phyloP scores from a whole-genome alignment of 2,888 invertebrate species.

The Phyllotreta cruciferae region DNA sequence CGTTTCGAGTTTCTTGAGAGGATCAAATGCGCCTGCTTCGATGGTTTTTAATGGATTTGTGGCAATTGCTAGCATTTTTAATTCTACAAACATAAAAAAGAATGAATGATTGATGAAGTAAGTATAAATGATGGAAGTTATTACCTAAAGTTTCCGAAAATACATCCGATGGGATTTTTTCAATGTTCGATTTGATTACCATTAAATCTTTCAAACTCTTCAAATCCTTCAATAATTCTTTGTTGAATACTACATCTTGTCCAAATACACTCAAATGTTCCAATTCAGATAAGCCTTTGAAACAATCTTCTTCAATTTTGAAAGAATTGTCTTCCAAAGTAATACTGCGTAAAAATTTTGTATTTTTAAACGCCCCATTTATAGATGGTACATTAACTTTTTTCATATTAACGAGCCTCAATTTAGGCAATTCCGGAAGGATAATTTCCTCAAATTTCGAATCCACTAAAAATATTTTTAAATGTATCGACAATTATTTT shows the following conservation, averaged over 20 bases:
- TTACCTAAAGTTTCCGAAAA: constrained; percentile 10
- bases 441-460: constrained; percentile 5
- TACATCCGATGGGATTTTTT: not conserved
- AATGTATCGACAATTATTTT: not conserved
- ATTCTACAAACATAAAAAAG: constrained; percentile 10
- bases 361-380: constrained; percentile 11
- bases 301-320: constrained; percentile 4
- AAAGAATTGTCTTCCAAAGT: not conserved
- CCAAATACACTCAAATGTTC: not conserved
- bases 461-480: constrained; percentile 1
- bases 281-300: constrained; percentile 1
- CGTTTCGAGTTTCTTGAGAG: not conserved
- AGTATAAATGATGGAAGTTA: not conserved
- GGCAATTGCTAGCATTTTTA: not conserved
- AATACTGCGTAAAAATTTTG: constrained; percentile 5
- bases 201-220: not conserved
- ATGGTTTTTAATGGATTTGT: constrained; percentile 10
- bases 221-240: not conserved
- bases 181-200: not conserved
- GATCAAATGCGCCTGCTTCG: constrained; percentile 11
- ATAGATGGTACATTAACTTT: constrained; percentile 1
- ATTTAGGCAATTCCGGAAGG: constrained; percentile 13
- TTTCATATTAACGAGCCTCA: not conserved
- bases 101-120: not conserved
- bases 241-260: not conserved